Base-by-base conservation (phyloP, 2,113 vertebrate genomes). In the Andinoacara biseriatus region DNA sequence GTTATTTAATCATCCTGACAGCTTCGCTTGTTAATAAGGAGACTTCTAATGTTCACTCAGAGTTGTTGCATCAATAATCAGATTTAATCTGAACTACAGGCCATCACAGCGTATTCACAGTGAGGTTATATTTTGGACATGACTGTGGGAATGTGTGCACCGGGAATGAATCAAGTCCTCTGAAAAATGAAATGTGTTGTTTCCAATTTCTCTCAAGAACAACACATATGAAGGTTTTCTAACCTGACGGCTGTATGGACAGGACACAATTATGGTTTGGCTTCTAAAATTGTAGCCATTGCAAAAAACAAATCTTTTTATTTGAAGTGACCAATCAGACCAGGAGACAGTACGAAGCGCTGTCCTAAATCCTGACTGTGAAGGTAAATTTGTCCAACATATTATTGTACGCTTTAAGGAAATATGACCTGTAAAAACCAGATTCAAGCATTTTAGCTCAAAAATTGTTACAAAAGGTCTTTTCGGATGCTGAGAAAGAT, bases 351-450 rank as follows among this genome's bases (percentile, higher is more conserved):
- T n/a, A n/a, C n/a, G n/a, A n/a, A n/a, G n/a, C n/a, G n/a, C n/a
- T n/a, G n/a, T n/a, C n/a, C n/a, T n/a, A n/a, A n/a, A n/a, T n/a
- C n/a, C n/a, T n/a, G n/a, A n/a, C n/a, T 15, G 65, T 31, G 65
- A 31, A 52, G 10, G 24, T 52, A 31, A 49, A 49, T 18, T 2
- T 7, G 15, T 52, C 49, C 18, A 52, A 52, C 6, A 18, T 49
- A 4, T 43, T 43, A 43, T 69, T 11, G 15, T 18, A 52, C 1
- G 40, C 10, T 69, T 69, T 24, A 26, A 26, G 63, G 3, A 29
- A 7, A 9, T 26, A 0, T 1, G 2, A 49, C 0, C 5, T 26
- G n/a, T 69, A 49, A 69, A 49, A 20, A 49, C 9, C 24, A 0
- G 15, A 49, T 49, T 69, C 24, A 0, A 69, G 9, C 22, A 67